Evolutionary conservation across 2,113 vertebrate species (phyloP).

Genomic region (Microtus pennsylvanicus): DNA sequence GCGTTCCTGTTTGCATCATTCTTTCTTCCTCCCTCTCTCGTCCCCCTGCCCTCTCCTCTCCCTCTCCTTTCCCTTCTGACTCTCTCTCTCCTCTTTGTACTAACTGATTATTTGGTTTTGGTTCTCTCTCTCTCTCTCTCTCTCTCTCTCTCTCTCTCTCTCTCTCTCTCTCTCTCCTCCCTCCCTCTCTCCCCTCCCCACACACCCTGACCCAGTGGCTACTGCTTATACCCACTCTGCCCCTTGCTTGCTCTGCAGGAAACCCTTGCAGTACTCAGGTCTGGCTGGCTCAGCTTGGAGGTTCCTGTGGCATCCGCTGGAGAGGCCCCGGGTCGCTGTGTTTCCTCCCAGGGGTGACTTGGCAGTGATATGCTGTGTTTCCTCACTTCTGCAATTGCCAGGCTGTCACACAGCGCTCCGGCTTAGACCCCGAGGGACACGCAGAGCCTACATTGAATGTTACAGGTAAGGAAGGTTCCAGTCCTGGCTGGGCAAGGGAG

Average conservation of each 20-base stretch:
- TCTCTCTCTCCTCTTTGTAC: neutral
- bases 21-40: neutral
- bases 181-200: neutral
- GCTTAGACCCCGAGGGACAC: neutral
- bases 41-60: neutral
- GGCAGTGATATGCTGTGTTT: conserved; percentile 51
- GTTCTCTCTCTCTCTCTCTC: neutral
- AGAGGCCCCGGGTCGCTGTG: conserved; percentile 22
- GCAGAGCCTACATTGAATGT: fast-evolving
- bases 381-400: conserved; percentile 79
- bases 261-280: neutral
- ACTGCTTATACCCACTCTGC: neutral
- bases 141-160: neutral
- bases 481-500: neutral
- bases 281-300: neutral
- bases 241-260: neutral
- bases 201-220: neutral
- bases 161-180: no score
- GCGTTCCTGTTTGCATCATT: neutral
- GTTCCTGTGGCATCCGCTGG: neutral
- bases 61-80: neutral
- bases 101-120: neutral
- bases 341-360: conserved; percentile 77
- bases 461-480: conserved; percentile 57
- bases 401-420: neutral